Evolutionary conservation across 2,888 invertebrate genomes (phyloP).

Genomic region (Noctua janthe): DNA sequence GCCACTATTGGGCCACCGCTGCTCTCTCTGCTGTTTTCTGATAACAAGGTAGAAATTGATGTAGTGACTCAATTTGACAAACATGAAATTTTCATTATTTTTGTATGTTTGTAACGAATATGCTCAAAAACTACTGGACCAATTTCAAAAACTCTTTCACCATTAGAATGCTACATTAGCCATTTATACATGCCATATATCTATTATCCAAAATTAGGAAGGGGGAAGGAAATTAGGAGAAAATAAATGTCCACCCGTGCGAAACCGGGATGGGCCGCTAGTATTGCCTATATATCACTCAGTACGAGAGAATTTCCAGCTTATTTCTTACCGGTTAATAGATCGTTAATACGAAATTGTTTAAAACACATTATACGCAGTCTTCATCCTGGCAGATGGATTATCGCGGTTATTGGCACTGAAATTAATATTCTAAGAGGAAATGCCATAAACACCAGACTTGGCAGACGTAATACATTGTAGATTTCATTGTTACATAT

Average conservation of each 20-base stretch:
- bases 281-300: not conserved
- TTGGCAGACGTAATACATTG: not conserved
- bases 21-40: too few relatives aligned
- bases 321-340: not conserved
- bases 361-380: not conserved
- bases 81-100: too few relatives aligned
- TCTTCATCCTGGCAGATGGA: not conserved
- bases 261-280: too few relatives aligned
- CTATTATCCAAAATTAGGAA: too few relatives aligned
- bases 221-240: too few relatives aligned
- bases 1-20: too few relatives aligned
- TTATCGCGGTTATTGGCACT: not conserved
- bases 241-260: too few relatives aligned
- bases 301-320: not conserved
- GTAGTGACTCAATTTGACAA: not conserved
- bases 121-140: too few relatives aligned
- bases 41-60: not conserved
- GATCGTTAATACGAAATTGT: not conserved
- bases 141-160: too few relatives aligned
- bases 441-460: not conserved
- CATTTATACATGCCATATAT: too few relatives aligned
- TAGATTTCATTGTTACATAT: not conserved
- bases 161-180: too few relatives aligned
- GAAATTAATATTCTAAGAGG: not conserved
- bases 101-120: too few relatives aligned